Base-by-base conservation (phyloP, 2,888 invertebrate genomes). In the Apamea epomidion region DNA sequence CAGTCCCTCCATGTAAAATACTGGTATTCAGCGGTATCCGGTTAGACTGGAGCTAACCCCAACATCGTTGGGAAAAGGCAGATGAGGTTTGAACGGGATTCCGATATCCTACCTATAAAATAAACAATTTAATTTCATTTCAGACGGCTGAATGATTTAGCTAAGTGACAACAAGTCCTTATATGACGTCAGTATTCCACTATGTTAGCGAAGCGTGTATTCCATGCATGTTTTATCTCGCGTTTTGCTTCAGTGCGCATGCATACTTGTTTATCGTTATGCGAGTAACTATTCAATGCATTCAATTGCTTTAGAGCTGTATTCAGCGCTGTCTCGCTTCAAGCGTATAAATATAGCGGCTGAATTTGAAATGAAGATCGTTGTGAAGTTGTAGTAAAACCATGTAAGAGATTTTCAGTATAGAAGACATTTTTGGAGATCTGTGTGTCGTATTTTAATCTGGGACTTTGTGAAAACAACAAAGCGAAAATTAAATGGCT, bases 211-310 rank as follows among this genome's bases (percentile, higher is more conserved):
- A 25, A 62, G 87, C 64, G 64, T 72, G 29, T 64, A 70, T 51
- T n/a, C 70, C 42, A 54, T 77, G 54, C 64, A 74, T 64, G 74
- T 74, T 80, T 92, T 93, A 93, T 93, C 92, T 87, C 68, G 77
- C 78, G 62, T 89, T 92, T 85, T 87, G 85, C 92, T 93, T 87
- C 90, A 88, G 75, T 82, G 90, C 87, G 25, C 85, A 71, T 87
- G 83, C 83, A 85, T 82, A 84, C 81, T 82, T 77, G 60, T 80
- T 83, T 82, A 84, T 88, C 65, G 77, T 76, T 76, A 73, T 71
- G 67, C 37, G 62, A 73, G 76, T 75, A 85, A 81, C 76, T 78
- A 76, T 85, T 85, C 77, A 86, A 80, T 84, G 71, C 77, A 77
- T 82, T 86, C 69, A 68, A 71, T 78, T 86, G 74, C 71, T 54